These are phyloP conservation scores for Onychomys torridus DNA, from an alignment of 2,797 vertebrate genomes.

Conservation along the genomic window DNA sequence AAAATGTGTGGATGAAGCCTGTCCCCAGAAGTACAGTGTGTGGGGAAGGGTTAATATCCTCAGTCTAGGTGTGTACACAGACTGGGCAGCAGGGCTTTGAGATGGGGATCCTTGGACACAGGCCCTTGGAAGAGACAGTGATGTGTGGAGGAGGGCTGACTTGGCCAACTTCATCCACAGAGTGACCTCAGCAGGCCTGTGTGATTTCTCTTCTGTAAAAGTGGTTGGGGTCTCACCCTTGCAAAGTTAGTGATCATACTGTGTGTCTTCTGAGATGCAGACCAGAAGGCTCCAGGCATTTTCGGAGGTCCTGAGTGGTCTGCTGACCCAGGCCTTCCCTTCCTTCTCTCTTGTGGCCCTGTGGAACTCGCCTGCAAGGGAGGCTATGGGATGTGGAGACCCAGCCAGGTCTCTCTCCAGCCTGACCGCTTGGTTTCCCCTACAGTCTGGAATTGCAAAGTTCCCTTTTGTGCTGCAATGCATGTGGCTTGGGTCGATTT, in stretches of 20 bases:
- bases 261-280: background rate
- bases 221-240: background rate
- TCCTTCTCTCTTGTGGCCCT: background rate
- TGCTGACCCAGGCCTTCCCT: too few relatives aligned
- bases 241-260: background rate
- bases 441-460: slow-evolving; percentile 64
- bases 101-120: background rate
- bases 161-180: too few relatives aligned
- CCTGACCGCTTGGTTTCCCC: background rate
- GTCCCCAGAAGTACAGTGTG: background rate
- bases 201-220: background rate
- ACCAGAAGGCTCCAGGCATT: background rate
- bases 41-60: background rate
- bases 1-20: too few relatives aligned
- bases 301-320: background rate
- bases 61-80: background rate
- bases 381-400: slow-evolving; percentile 36
- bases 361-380: slow-evolving; percentile 68
- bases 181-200: background rate
- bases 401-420: background rate
- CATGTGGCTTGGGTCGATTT: slow-evolving; percentile 76
- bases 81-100: background rate
- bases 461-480: slow-evolving; percentile 61
- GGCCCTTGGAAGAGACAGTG: background rate
- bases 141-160: background rate